These are phyloP conservation scores for Diabrotica balteata DNA, from an alignment of 2,888 invertebrate species.

Conservation along the genomic window DNA sequence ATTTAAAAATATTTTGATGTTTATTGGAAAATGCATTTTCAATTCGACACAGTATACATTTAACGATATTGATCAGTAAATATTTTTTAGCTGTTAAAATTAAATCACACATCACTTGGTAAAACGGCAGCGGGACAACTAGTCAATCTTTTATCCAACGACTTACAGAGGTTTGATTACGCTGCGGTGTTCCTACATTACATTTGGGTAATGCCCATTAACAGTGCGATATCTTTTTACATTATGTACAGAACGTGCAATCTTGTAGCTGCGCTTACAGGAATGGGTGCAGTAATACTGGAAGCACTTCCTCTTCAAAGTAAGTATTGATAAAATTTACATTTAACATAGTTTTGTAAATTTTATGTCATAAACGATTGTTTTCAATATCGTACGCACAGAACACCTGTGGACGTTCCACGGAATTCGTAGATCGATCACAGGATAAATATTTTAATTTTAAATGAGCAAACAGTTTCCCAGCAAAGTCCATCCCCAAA, in stretches of 20 bases:
- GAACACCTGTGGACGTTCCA: too few species aligned
- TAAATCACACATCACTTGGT: conserved; percentile 75
- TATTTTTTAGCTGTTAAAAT: conserved; percentile 63
- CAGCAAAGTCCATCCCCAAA: too few species aligned
- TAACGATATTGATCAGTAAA: too few species aligned
- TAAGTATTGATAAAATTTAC: conserved; percentile 38
- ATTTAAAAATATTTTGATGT: too few species aligned
- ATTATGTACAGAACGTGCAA: conserved; percentile 67
- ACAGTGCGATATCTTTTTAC: conserved; percentile 70
- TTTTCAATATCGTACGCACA: too few species aligned
- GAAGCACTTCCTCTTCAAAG: conserved; percentile 65
- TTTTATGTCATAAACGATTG: too few species aligned
- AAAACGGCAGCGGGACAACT: conserved; percentile 85
- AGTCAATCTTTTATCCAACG: conserved; percentile 85
- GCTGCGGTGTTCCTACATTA: conserved; percentile 75
- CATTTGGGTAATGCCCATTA: conserved; percentile 81
- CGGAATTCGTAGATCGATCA: too few species aligned
- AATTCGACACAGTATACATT: too few species aligned
- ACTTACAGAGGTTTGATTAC: conserved; percentile 82
- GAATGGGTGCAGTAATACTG: conserved; percentile 65
- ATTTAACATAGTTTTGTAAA: too few species aligned
- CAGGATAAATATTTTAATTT: too few species aligned
- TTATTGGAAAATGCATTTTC: too few species aligned
- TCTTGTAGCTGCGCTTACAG: conserved; percentile 65
- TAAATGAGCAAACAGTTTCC: too few species aligned